phyloP scores from a whole-genome alignment of 2,797 vertebrate species.

The Bufotes viridis region DNA sequence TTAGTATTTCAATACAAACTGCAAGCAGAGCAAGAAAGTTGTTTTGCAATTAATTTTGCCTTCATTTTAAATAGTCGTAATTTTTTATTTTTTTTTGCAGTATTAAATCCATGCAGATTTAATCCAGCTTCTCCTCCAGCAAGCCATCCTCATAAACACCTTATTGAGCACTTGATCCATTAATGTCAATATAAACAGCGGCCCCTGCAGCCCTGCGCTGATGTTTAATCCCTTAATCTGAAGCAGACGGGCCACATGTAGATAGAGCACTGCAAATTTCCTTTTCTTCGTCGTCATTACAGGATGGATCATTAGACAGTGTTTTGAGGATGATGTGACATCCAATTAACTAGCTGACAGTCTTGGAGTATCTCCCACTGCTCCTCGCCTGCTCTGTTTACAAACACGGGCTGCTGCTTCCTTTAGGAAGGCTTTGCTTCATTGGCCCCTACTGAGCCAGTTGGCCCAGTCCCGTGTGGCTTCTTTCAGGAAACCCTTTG shows the following conservation, averaged over 20 bases:
- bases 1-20: background rate
- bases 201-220: slow-evolving; percentile 67
- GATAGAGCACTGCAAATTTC: slow-evolving; percentile 70
- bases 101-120: background rate
- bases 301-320: slow-evolving; percentile 82
- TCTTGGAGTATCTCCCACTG: slow-evolving; percentile 73
- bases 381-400: slow-evolving; percentile 78
- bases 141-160: slow-evolving; percentile 41
- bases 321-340: slow-evolving; percentile 79
- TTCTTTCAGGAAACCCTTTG: slow-evolving; percentile 77
- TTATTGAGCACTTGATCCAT: slow-evolving; percentile 62
- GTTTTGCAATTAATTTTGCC: background rate
- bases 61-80: background rate
- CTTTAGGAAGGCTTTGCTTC: slow-evolving; percentile 70
- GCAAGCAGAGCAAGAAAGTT: background rate
- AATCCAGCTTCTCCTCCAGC: background rate
- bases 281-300: slow-evolving; percentile 59
- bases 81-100: background rate
- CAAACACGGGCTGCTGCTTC: slow-evolving; percentile 79
- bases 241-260: slow-evolving; percentile 66
- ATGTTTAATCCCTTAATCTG: slow-evolving; percentile 69
- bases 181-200: slow-evolving; percentile 61
- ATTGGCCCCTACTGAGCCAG: slow-evolving; percentile 75
- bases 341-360: slow-evolving; percentile 86
- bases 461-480: slow-evolving; percentile 76